Base-by-base conservation (phyloP, 2,113 vertebrate species). In the Morone chrysops region DNA sequence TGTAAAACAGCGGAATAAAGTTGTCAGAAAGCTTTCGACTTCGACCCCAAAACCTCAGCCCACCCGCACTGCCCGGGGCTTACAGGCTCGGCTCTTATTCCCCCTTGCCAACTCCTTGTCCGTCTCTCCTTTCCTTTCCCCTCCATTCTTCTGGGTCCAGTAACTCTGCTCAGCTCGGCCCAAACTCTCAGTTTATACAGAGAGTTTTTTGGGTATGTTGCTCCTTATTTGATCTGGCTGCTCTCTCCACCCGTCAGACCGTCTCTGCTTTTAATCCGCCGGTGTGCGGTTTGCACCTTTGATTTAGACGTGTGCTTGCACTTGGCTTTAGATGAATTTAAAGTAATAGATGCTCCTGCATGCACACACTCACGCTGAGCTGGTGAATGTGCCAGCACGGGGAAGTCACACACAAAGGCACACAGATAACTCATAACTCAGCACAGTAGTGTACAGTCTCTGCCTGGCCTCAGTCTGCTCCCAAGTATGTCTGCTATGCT, bases 401-500 rank as follows among this genome's bases (percentile, higher is more conserved):
- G 65, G 74, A 70, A 87, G 70, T 82, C 78, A 40, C 50, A 81
- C 31, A 62, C 70, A 80, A 73, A 86, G 76, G 78, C 79, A 57
- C 73, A 78, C 65, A 76, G 70, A 90, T 72, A 76, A 65, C 70
- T 82, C 62, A 48, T 25, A 72, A 73, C 53, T 60, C 57, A 20
- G 47, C 88, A 89, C 92, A 89, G 81, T 88, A 62, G 85, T 53
- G 74, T 78, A 82, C 88, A 88, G 90, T 88, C 77, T 73, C 18
- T 17, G 45, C 54, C 71, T 88, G 90, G 90, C 90, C 57, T 75
- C 61, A 16, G 77, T 75, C 75, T 70, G 78, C 73, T 91, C 83
- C 78, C 65, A 92, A 89, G 71, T 94, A 94, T 94, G 90, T 81
- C 87, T 88, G 94, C 93, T 89, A 93, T 94, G 93, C 91, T 90